Base-by-base conservation (phyloP, 2,797 vertebrate species). In the Potorous gilbertii region DNA sequence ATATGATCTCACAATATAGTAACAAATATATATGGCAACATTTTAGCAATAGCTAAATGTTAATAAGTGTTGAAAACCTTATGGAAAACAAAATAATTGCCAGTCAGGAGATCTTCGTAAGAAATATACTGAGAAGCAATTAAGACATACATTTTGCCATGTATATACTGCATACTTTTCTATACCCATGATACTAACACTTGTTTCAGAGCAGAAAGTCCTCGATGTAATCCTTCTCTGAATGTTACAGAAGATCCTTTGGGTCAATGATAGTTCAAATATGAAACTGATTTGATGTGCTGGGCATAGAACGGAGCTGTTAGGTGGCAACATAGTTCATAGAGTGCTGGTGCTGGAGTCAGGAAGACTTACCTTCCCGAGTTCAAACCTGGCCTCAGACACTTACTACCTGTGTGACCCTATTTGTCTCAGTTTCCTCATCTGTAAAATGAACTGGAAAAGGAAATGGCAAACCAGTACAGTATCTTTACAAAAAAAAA, bases 221-320 rank as follows among this genome's bases (percentile, higher is more conserved):
- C 87, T 91, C 95, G 93, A 92, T 55, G 34, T 90, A 91, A 91
- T 66, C 12, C n/a, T 94, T 93, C 57, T 56, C 9, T 56, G 94
- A 57, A 94, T 90, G 54, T 74, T 96, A 95, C 56, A 96, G 56
- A 29, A 54, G 74, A 93, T 55, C 56, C 14, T 93, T 95, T 92
- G 96, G 96, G 95, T 56, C 92, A 55, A 93, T 95, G 92, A 90
- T 93, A 62, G 92, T 81, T 8, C 56, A 52, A 92, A 91, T 94
- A 62, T 54, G 92, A 59, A 87, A 50, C 2, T 50, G 40, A 46
- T 87, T 87, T 87, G 21, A 27, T 27, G 40, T 81, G 18, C n/a
- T 81, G 66, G 34, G 6, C 8, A 81, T 0, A 9, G 18, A 50
- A 50, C 3, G 21, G 40, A 40, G 21, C 40, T 50, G 40, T 14